Evolutionary conservation across 2,113 vertebrate species (phyloP), one percentile per base, ranked within the genome.

Genomic region (Chunga burmeisteri): DNA sequence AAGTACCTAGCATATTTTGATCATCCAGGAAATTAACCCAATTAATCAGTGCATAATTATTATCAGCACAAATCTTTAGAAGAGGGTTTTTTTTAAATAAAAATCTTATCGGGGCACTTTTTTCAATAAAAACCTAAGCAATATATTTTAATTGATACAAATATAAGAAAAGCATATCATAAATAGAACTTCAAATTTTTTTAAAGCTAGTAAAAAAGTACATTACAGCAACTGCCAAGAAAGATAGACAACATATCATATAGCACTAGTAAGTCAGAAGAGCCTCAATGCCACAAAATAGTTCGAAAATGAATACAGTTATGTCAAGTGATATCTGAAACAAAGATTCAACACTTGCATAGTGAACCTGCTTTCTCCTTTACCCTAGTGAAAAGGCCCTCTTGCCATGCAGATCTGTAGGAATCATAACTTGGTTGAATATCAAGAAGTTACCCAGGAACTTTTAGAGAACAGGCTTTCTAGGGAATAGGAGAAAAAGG

Each of bases 21-120:
- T 96, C 63, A 81, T 53, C 13, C 80, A 96, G 91, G 72, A 95
- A 96, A 94, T 91, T 74, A 95, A 88, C 70, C 34, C 25, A 83
- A 88, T 88, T 89, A 95, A 91, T 94, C 63, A 86, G 68, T 63
- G 55, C 18, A 71, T 91, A 91, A 91, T 88, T 95, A 73, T 80
- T 92, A 91, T 49, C 15, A 72, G n/a, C 32, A 79, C 17, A 96
- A 79, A 96, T 90, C 18, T 92, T 85, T 59, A 82, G 78, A 90
- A 68, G 53, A 61, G 2, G 9, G 15, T 22, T 26, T 74, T 87
- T 73, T 77, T 36, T 5, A 36, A 78, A 65, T 29, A 75, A 44
- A 85, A 88, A 46, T 68, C 40, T 88, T 95, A 79, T 56, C 18
- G 63, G 30, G 4, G 15, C 16, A 46, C 19, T 68, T 83, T 94